These are phyloP conservation scores for Sclerurus mexicanus DNA, from an alignment of 2,113 vertebrate genomes.

Conservation along the genomic window DNA sequence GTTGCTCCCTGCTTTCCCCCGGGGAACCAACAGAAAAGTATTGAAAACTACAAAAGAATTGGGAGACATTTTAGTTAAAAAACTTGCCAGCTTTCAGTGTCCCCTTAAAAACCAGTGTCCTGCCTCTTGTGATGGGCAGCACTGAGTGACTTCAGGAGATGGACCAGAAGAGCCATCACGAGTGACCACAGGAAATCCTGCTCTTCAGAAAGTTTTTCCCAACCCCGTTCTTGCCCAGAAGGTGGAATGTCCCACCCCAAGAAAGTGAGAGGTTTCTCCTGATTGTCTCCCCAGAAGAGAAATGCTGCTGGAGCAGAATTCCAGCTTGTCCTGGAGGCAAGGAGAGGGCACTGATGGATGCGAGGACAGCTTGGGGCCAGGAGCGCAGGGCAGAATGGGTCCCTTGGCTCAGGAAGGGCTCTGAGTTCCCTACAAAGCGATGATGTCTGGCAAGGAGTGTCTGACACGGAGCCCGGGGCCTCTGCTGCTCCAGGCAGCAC, in stretches of 20 bases:
- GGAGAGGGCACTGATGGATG: background rate
- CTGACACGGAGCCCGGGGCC: background rate
- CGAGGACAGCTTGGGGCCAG: background rate
- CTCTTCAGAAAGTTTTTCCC: background rate
- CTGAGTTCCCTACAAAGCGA: background rate
- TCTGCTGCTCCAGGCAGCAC: background rate
- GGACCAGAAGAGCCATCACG: fast-evolving
- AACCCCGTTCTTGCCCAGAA: too few species aligned
- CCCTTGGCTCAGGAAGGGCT: background rate
- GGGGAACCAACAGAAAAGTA: background rate
- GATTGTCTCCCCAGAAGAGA: background rate
- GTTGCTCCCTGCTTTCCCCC: background rate
- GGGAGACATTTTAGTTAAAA: background rate
- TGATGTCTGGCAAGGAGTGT: background rate
- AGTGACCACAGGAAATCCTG: background rate
- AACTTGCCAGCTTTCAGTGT: fast-evolving
- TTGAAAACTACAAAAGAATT: background rate
- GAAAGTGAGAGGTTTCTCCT: background rate
- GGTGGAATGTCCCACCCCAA: background rate
- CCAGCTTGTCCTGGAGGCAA: background rate
- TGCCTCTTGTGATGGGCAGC: background rate
- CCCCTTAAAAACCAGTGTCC: background rate
- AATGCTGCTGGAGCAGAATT: background rate
- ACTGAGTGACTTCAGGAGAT: background rate
- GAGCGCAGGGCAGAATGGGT: background rate